Percentiles rank a stretch among this genome's conserved stretches.
These are phyloP conservation scores for Lytechinus pictus DNA, from an alignment of 35 echinoderm and acorn worm genomes.

Conservation along the genomic window DNA sequence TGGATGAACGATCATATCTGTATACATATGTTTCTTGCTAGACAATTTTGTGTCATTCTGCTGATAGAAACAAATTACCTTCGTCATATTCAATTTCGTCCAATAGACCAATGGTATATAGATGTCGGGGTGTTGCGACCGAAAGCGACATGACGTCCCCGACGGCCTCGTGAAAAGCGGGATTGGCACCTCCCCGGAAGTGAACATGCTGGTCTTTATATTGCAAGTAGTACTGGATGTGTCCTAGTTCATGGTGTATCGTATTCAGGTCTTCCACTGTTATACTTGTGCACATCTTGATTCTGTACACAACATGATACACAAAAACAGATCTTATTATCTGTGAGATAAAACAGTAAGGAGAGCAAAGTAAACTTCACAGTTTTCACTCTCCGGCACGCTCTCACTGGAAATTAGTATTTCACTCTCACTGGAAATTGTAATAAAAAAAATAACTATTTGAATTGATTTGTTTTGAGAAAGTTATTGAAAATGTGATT, in stretches of 20 bases:
- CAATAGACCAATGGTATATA: slow-evolving; percentile 68
- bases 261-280: slow-evolving; percentile 80
- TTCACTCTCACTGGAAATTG: no score
- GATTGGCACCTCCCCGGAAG: slow-evolving; percentile 83
- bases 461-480: no score
- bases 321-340: no score
- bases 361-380: no score
- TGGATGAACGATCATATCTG: no score
- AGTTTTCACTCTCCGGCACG: no score
- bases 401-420: not conserved
- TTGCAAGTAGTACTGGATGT: slow-evolving; percentile 91
- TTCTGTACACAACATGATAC: slow-evolving; percentile 50
- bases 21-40: no score
- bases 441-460: no score
- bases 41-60: no score
- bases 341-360: no score
- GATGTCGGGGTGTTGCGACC: slow-evolving; percentile 77
- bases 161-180: slow-evolving; percentile 92
- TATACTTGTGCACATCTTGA: slow-evolving; percentile 93
- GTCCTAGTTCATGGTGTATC: slow-evolving; percentile 89
- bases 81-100: slow-evolving; percentile 27
- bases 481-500: no score
- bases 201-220: slow-evolving; percentile 77
- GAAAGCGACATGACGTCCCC: slow-evolving; percentile 93
- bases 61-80: not conserved